These are phyloP conservation scores for Chlorops oryzae DNA, from an alignment of 1,140 invertebrate species.

Conservation along the genomic window DNA sequence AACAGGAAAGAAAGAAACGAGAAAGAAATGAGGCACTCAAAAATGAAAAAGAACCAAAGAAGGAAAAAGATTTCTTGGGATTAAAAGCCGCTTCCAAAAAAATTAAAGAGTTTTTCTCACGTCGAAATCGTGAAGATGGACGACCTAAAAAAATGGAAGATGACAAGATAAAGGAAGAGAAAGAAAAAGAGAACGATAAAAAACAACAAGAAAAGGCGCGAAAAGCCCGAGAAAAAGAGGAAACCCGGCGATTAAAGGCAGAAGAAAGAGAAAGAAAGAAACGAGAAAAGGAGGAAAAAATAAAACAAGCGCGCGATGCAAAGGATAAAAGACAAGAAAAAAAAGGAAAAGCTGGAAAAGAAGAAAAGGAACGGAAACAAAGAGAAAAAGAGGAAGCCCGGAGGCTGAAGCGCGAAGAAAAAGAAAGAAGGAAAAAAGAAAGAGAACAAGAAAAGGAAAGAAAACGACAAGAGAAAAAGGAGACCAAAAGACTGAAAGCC, in stretches of 20 bases:
- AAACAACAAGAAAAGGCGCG: neutral
- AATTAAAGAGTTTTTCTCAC: neutral
- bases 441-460: neutral
- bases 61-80: neutral
- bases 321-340: neutral
- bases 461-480: neutral
- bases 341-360: neutral
- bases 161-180: neutral
- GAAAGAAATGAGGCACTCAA: neutral
- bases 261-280: neutral
- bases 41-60: neutral
- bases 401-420: neutral
- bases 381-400: neutral
- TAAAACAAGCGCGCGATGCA: neutral
- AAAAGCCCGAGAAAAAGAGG: neutral
- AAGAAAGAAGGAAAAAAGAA: neutral
- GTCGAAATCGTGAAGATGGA: neutral
- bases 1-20: neutral
- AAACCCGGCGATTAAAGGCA: neutral
- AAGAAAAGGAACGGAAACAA: neutral
- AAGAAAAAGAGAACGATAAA: neutral
- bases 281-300: neutral
- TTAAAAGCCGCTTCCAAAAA: neutral
- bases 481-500: too few species aligned
- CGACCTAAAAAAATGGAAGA: neutral